Conservation (phyloP, 2,888 invertebrate genomes). For the Chaetogeoica ovagalla region DNA sequence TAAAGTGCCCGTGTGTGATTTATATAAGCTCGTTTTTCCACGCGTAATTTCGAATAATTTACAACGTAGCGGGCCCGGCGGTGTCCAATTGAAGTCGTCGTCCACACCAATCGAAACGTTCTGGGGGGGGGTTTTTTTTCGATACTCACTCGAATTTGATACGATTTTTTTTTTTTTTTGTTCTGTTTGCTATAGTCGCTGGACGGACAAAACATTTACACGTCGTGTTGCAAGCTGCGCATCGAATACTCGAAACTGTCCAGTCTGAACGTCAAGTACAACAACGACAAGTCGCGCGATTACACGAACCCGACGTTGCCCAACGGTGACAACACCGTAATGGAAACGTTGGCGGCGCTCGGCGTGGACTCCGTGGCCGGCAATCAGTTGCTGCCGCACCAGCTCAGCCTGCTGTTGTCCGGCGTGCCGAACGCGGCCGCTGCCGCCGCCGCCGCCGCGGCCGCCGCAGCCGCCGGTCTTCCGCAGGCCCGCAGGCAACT, state of each 20-base stretch:
- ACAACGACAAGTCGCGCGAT: conserved; percentile 99
- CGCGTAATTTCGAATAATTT: too few relatives aligned
- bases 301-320: conserved; percentile 98
- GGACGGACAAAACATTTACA: conserved; percentile 99
- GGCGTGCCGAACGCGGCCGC: conserved; percentile 61
- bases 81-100: too few relatives aligned
- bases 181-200: conserved; percentile 68
- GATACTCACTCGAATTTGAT: neutral
- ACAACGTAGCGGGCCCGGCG: too few relatives aligned
- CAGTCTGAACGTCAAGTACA: conserved; percentile 97
- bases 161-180: neutral
- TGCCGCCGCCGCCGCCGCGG: conserved; percentile 59
- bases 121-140: too few relatives aligned
- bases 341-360: conserved; percentile 60
- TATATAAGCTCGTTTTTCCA: too few relatives aligned
- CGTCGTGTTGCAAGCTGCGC: conserved; percentile 97
- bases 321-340: conserved; percentile 69
- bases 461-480: conserved; percentile 56
- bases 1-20: too few relatives aligned
- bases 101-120: too few relatives aligned
- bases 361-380: conserved; percentile 64
- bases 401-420: conserved; percentile 60
- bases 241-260: conserved; percentile 99
- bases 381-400: conserved; percentile 62
- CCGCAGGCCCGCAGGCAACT: conserved; percentile 54